Conservation (phyloP, 1,140 invertebrate genomes). For the Diabrotica undecimpunctata region DNA sequence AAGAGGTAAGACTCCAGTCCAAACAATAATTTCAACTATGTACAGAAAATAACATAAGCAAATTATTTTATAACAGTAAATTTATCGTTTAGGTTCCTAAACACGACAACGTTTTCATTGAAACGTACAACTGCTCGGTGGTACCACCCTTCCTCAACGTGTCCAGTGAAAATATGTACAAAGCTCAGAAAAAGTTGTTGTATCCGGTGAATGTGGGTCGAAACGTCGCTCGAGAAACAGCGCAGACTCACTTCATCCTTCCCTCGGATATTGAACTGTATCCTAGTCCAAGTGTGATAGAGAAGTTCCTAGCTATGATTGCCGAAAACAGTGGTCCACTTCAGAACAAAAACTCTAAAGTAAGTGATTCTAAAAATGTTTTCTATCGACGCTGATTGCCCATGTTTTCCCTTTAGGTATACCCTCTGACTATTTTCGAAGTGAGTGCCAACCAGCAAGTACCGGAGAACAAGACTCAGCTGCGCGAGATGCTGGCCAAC, state of each 20-base stretch:
- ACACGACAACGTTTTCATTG: conserved; percentile 56
- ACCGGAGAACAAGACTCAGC: conserved; percentile 69
- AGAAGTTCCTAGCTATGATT: conserved; percentile 78
- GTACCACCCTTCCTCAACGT: conserved; percentile 67
- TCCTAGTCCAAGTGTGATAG: conserved; percentile 73
- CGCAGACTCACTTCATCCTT: conserved; percentile 78
- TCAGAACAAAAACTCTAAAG: conserved; percentile 61
- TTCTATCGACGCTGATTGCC: no score
- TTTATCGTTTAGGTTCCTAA: conserved; percentile 58
- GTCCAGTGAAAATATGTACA: conserved; percentile 65
- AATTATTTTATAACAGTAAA: no score
- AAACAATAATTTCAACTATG: no score
- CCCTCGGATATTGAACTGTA: conserved; percentile 87
- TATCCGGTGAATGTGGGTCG: conserved; percentile 87
- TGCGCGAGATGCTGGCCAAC: conserved; percentile 71
- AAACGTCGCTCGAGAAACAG: conserved; percentile 78
- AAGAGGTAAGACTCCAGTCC: conserved; percentile 52
- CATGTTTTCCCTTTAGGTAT: conserved; percentile 51
- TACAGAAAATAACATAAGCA: no score
- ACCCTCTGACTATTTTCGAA: conserved; percentile 79
- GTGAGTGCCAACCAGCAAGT: conserved; percentile 67
- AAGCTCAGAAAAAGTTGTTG: conserved; percentile 71
- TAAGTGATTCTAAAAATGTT: not conserved
- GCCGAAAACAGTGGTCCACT: conserved; percentile 65
- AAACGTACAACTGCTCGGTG: conserved; percentile 65